Evolutionary conservation across 2,888 invertebrate genomes (phyloP), one percentile per base, ranked within the genome.

Genomic region (Dynastes tityus): DNA sequence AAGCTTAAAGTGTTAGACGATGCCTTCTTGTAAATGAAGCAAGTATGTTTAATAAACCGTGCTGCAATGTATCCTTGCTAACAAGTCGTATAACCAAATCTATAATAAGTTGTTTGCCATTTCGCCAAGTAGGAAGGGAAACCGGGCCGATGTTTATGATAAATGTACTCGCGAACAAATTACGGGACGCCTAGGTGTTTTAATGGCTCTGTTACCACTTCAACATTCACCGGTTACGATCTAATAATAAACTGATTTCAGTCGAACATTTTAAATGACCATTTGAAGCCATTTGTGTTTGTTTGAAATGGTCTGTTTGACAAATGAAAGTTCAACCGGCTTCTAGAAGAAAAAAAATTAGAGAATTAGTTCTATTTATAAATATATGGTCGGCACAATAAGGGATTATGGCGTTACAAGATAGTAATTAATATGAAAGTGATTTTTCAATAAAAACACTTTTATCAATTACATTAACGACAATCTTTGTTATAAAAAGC

Each of bases 151-250:
- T n/a, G 40, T 27, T 22, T 51, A 51, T 51, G 68, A 68, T 40
- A 68, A 68, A 68, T 51, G 51, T n/a, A 29, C 51, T 51, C 29
- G 49, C 29, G 22, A 22, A 68, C 68, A 68, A 68, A 68, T 68
- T 68, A 68, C 40, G 51, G 9, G 63, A 63, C 29, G 29, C n/a
- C 6, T 63, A 63, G 63, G 63, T 63, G 63, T 13, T 63, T 29
- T 63, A 63, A 63, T 63, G 63, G 27, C 22, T 32, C 63, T 11
- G 63, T 29, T 11, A 32, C 63, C 32, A 32, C 32, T 32, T 29
- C 2, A 11, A 63, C 32, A 63, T 63, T 63, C 22, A 8, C 32
- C 11, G 8, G 63, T 63, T 63, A 63, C 55, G 63, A 63, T 9
- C 37, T 63, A 32, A 32, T 32, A 63, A 63, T 63, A 63, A 63